These are phyloP conservation scores for Thysanoteuthis rhombus DNA, from an alignment of 2,888 invertebrate species.

Conservation along the genomic window DNA sequence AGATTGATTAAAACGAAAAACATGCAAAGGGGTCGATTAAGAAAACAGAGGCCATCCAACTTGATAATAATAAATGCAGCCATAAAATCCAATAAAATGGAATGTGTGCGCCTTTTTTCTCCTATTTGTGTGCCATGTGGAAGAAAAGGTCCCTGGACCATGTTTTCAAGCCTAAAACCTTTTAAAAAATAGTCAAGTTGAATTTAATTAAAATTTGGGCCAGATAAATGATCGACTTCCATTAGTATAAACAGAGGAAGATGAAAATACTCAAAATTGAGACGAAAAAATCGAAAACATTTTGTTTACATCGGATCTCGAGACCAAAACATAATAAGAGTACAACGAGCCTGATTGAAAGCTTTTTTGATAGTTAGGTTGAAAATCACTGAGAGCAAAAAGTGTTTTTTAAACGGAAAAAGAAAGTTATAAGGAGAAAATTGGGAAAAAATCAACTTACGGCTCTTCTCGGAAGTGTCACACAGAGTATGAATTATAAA, in stretches of 20 bases:
- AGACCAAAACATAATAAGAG: background rate
- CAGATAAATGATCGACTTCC: background rate
- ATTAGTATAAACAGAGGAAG: background rate
- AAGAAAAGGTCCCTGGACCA: background rate
- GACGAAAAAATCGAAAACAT: background rate
- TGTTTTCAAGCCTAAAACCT: background rate
- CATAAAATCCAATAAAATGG: too few species aligned
- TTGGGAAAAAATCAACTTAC: background rate
- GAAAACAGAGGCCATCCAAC: too few species aligned
- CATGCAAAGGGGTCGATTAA: too few species aligned
- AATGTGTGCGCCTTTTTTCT: too few species aligned
- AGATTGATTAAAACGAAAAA: too few species aligned
- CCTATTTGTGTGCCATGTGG: background rate
- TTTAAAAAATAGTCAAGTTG: background rate
- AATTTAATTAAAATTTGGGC: background rate
- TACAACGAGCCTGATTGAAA: background rate
- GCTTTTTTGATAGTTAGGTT: too few species aligned
- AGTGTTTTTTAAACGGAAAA: too few species aligned
- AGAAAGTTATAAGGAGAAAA: background rate
- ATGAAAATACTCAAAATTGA: background rate
- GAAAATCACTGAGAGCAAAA: too few species aligned
- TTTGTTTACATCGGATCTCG: background rate
- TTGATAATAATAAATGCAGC: too few species aligned
- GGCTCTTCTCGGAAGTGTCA: background rate
- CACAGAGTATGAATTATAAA: background rate